phyloP scores from a whole-genome alignment of 2,797 vertebrate species.

The Rhinoraja longicauda region DNA sequence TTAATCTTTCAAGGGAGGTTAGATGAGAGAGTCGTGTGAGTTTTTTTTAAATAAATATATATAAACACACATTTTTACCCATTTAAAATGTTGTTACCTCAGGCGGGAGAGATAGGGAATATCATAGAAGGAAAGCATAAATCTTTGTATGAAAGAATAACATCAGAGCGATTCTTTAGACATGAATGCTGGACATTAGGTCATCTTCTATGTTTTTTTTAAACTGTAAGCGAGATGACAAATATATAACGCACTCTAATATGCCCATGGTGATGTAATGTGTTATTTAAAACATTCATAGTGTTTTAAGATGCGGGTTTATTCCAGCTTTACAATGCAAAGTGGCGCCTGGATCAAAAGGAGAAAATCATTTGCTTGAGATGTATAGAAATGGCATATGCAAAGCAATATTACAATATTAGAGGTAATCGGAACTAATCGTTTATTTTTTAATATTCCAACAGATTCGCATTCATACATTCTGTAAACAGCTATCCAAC shows the following conservation, averaged over 20 bases:
- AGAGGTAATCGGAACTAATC: not conserved
- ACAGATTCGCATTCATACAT: not conserved
- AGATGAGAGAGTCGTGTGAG: conserved; percentile 41
- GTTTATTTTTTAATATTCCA: not conserved
- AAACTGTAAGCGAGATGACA: conserved; percentile 17
- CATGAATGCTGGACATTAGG: not conserved
- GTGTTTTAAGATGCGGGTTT: not conserved
- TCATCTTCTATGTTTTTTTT: not conserved
- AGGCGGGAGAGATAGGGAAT: conserved; percentile 44
- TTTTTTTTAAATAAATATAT: conserved; percentile 40
- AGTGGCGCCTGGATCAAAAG: not conserved
- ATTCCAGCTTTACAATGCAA: conserved; percentile 21
- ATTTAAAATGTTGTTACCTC: conserved; percentile 33
- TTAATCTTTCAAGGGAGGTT: conserved; percentile 56
- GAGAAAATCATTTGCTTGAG: not conserved
- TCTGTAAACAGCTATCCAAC: no score
- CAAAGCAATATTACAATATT: no score
- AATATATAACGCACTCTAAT: conserved; percentile 31
- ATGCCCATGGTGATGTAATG: not conserved
- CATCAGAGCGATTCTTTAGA: not conserved
- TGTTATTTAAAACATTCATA: conserved; percentile 22
- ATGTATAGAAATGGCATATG: not conserved
- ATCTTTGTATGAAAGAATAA: conserved; percentile 33
- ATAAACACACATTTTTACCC: conserved; percentile 40
- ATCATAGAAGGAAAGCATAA: conserved; percentile 42